Evolutionary conservation across 1,140 invertebrate species (phyloP).

Genomic region (Callitettix versicolor): DNA sequence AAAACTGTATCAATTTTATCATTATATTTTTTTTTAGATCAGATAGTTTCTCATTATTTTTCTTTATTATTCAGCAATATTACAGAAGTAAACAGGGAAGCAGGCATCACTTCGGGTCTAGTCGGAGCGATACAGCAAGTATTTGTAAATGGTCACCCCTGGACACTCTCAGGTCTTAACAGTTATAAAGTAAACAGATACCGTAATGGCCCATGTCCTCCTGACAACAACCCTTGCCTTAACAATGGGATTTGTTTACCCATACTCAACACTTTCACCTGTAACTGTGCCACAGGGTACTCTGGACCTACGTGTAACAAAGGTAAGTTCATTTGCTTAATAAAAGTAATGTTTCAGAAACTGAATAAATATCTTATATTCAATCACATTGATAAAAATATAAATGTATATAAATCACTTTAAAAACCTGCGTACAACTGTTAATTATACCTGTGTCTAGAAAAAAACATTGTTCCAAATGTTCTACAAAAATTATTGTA

Average conservation of each 20-base stretch:
- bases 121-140: constrained; percentile 76
- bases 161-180: constrained; percentile 28
- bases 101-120: constrained; percentile 62
- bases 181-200: constrained; percentile 47
- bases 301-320: constrained; percentile 36
- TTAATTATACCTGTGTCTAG: too few relatives aligned
- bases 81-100: constrained; percentile 57
- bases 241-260: constrained; percentile 68
- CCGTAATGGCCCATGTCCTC: constrained; percentile 56
- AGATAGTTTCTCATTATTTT: too few relatives aligned
- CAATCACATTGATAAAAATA: too few relatives aligned
- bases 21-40: too few relatives aligned
- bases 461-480: too few relatives aligned
- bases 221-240: constrained; percentile 50
- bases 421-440: too few relatives aligned
- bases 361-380: too few relatives aligned
- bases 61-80: constrained; percentile 42
- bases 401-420: too few relatives aligned
- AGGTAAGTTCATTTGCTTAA: not conserved
- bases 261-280: constrained; percentile 55
- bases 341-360: too few relatives aligned
- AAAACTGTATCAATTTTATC: too few relatives aligned
- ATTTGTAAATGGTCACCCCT: constrained; percentile 60
- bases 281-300: constrained; percentile 53
- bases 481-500: too few relatives aligned